Conservation (phyloP, 2,113 vertebrate species). For the Ammodytes marinus region DNA sequence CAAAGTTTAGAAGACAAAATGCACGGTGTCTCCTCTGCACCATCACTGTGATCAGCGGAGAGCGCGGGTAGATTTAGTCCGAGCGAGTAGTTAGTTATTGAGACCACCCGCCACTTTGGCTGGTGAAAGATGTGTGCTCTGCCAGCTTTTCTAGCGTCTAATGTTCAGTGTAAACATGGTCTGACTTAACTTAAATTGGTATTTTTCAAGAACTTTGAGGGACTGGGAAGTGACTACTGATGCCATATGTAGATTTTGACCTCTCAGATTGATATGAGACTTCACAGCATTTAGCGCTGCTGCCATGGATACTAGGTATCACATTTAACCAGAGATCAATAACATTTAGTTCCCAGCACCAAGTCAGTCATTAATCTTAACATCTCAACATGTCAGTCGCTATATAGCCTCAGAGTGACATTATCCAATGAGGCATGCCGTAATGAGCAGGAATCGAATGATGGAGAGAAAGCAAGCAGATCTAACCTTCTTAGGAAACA, state of each 20-base stretch:
- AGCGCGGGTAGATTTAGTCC: too few relatives aligned
- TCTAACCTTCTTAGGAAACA: conserved; percentile 64
- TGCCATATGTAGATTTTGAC: conserved; percentile 70
- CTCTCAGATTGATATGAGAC: conserved; percentile 63
- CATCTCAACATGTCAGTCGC: conserved; percentile 65
- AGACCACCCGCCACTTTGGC: too few relatives aligned
- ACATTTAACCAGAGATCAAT: conserved; percentile 76
- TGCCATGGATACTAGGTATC: conserved; percentile 60
- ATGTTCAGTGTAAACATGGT: neutral
- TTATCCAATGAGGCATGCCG: conserved; percentile 64
- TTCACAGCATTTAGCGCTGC: conserved; percentile 56
- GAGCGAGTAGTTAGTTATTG: too few relatives aligned
- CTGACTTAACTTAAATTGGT: neutral
- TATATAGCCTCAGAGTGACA: conserved; percentile 53
- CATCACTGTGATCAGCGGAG: too few relatives aligned
- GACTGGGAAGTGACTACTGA: conserved; percentile 42
- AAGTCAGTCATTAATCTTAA: conserved; percentile 76
- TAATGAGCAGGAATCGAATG: conserved; percentile 70
- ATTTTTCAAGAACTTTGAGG: conserved; percentile 48
- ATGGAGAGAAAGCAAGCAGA: conserved; percentile 51
- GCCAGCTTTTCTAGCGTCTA: too few relatives aligned
- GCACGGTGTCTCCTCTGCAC: too few relatives aligned
- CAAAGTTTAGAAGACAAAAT: too few relatives aligned
- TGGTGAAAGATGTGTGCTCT: too few relatives aligned
- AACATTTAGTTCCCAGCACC: conserved; percentile 58